A percentile compares a stretch with the other conserved stretches of the same genome.
These are phyloP conservation scores for Xylocampa areola DNA, from an alignment of 2,888 invertebrate genomes.

Conservation along the genomic window DNA sequence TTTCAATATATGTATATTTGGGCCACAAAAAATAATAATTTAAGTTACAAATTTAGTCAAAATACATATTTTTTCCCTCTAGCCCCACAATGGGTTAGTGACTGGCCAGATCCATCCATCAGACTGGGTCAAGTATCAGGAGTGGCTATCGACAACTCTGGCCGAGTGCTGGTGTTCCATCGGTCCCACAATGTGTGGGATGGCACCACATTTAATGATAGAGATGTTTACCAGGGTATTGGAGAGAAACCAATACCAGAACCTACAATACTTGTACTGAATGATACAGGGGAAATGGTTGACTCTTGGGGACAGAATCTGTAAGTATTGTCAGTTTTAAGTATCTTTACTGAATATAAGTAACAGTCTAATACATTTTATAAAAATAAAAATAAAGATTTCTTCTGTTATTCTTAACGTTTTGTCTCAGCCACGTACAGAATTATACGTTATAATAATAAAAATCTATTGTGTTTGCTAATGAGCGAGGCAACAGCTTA, in stretches of 20 bases:
- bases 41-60: not conserved
- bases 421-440: no score
- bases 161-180: constrained; percentile 95
- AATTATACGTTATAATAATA: no score
- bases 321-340: constrained; percentile 81
- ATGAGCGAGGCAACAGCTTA: no score
- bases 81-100: constrained; percentile 88
- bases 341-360: no score
- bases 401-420: no score
- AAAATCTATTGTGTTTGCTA: no score
- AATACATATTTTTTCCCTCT: constrained; percentile 21
- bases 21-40: not conserved
- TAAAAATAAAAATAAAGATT: no score
- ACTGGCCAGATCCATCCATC: constrained; percentile 89
- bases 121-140: constrained; percentile 94
- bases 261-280: constrained; percentile 91
- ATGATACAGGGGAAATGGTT: constrained; percentile 90
- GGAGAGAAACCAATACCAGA: constrained; percentile 90
- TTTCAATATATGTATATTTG: not conserved
- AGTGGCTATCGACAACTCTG: constrained; percentile 93
- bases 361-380: no score
- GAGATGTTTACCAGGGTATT: constrained; percentile 89
- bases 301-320: constrained; percentile 92
- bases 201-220: constrained; percentile 87
- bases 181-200: constrained; percentile 92